Evolutionary conservation across 2,113 vertebrate genomes (phyloP).

Genomic region (Cygnus buccinator): DNA sequence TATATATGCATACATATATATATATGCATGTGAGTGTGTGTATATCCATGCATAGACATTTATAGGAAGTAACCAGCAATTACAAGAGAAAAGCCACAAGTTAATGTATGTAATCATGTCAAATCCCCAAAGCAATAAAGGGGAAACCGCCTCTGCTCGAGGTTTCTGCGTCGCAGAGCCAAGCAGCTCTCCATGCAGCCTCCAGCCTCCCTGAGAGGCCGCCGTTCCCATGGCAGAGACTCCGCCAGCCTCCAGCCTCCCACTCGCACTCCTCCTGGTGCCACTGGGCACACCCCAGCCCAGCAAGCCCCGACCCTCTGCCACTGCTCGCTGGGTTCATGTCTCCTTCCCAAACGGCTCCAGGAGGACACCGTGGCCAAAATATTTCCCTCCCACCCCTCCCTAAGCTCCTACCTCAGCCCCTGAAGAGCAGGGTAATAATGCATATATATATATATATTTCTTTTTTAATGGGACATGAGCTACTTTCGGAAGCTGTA

Average conservation of each 20-base stretch:
- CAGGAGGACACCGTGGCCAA: neutral
- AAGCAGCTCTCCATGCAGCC: neutral
- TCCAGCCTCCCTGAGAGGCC: neutral
- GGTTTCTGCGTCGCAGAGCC: neutral
- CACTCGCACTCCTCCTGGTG: neutral
- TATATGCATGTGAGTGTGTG: neutral
- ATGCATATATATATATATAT: neutral
- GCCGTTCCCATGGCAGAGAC: neutral
- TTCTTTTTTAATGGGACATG: neutral
- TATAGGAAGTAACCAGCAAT: slow-evolving; percentile 12
- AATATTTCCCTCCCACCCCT: neutral
- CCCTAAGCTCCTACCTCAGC: neutral
- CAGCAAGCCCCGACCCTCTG: rapidly evolving
- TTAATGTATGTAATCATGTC: slow-evolving; percentile 36
- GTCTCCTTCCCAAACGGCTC: neutral
- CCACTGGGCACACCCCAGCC: neutral
- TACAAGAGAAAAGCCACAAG: slow-evolving; percentile 46
- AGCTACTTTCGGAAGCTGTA: slow-evolving; percentile 52
- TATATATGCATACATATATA: neutral
- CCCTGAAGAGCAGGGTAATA: neutral
- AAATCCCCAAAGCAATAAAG: slow-evolving; percentile 35
- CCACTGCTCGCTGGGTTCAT: neutral
- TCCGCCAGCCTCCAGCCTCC: neutral
- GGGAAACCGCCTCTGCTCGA: neutral
- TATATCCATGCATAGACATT: neutral